Evolutionary conservation across 1,140 invertebrate genomes (phyloP).

Genomic region (Diachasma alloeum): DNA sequence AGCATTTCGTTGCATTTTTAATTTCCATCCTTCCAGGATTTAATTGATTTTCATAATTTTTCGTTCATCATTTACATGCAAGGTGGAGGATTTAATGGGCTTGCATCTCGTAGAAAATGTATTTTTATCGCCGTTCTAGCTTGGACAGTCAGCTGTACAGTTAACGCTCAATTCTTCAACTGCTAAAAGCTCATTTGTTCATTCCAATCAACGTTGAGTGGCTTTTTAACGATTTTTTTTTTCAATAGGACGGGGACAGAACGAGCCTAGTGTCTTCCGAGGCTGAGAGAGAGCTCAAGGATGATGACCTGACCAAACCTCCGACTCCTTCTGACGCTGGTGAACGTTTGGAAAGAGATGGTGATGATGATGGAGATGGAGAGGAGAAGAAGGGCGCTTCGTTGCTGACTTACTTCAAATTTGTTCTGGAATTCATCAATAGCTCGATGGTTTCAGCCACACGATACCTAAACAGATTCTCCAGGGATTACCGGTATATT

Average conservation of each 20-base stretch:
- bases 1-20: neutral
- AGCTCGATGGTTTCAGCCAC: constrained; percentile 90
- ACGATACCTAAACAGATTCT: constrained; percentile 84
- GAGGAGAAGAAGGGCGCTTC: constrained; percentile 47
- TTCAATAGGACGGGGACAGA: constrained; percentile 38
- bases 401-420: constrained; percentile 65
- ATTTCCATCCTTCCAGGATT: neutral
- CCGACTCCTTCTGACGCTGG: constrained; percentile 35
- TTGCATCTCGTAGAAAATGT: neutral
- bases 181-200: neutral
- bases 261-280: constrained; percentile 46
- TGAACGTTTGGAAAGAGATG: constrained; percentile 24
- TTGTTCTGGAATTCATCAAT: constrained; percentile 77
- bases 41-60: neutral
- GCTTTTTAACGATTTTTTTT: neutral
- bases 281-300: constrained; percentile 37
- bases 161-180: constrained; percentile 4
- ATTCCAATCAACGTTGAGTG: neutral
- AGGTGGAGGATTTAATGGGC: neutral
- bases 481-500: constrained; percentile 92
- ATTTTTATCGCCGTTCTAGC: constrained; percentile 1
- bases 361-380: constrained; percentile 15
- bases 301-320: constrained; percentile 38
- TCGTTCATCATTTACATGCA: neutral
- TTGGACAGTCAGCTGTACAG: neutral